phyloP scores from a whole-genome alignment of 2,888 invertebrate genomes.

The Noctua janthina region DNA sequence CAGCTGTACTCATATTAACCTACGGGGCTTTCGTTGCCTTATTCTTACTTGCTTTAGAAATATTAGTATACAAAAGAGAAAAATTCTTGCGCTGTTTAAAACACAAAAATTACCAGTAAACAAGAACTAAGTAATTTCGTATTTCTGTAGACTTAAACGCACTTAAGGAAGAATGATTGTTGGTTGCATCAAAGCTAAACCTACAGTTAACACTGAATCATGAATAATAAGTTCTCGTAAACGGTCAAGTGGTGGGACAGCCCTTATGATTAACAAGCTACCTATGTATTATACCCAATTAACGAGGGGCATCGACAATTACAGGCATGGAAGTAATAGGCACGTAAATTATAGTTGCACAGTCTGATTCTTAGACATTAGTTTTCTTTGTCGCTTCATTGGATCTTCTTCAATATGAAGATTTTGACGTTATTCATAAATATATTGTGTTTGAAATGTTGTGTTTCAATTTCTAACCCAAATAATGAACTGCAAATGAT shows the following conservation, averaged over 20 bases:
- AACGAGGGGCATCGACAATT: conserved; percentile 51
- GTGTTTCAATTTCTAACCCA: conserved; percentile 49
- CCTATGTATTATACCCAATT: conserved; percentile 56
- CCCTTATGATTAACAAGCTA: conserved; percentile 61
- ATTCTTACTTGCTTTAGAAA: conserved; percentile 75
- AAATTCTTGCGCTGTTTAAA: conserved; percentile 61
- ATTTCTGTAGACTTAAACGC: conserved; percentile 24
- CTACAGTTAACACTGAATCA: conserved; percentile 28
- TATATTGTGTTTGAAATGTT: conserved; percentile 40
- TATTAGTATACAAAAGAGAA: conserved; percentile 70
- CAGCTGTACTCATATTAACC: conserved; percentile 81
- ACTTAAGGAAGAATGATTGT: conserved; percentile 28
- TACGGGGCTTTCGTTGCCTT: conserved; percentile 80
- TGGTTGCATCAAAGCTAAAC: conserved; percentile 33
- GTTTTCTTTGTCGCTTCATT: conserved; percentile 13
- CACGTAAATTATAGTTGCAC: conserved; percentile 41
- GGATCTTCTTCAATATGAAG: conserved; percentile 46
- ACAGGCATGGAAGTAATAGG: conserved; percentile 27
- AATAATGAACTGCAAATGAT: conserved; percentile 73
- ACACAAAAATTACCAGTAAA: conserved; percentile 23
- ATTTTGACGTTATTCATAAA: conserved; percentile 37
- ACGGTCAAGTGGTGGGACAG: conserved; percentile 44
- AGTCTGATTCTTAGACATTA: conserved; percentile 10
- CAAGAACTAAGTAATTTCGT: not conserved
- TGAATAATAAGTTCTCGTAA: conserved; percentile 53